These are phyloP conservation scores for Drosophila histrio DNA, from an alignment of 2,888 invertebrate species.

Conservation along the genomic window DNA sequence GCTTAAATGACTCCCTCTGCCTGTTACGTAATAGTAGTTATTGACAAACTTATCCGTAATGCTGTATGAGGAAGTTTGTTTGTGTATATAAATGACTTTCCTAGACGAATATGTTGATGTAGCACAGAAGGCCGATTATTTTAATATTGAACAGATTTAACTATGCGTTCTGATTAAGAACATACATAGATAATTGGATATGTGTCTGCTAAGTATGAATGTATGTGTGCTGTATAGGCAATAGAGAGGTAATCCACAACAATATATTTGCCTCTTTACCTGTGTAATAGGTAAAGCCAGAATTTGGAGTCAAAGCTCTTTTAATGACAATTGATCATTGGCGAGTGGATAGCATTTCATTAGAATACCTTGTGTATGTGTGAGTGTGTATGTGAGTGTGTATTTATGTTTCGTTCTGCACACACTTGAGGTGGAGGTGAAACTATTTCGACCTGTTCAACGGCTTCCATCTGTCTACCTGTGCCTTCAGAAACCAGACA, in stretches of 20 bases:
- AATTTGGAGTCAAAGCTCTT: constrained; percentile 81
- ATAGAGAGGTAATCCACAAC: constrained; percentile 15
- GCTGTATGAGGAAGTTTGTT: neutral
- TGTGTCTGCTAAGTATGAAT: neutral
- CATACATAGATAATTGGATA: neutral
- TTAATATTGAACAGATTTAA: neutral
- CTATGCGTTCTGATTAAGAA: constrained; percentile 6
- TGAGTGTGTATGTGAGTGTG: constrained; percentile 14
- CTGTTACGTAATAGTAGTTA: too few species aligned
- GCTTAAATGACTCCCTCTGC: too few species aligned
- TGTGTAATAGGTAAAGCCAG: constrained; percentile 38
- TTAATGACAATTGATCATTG: constrained; percentile 83
- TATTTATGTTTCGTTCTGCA: constrained; percentile 65
- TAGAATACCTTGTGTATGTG: constrained; percentile 67
- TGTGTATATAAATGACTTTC: neutral
- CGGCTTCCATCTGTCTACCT: constrained; percentile 74
- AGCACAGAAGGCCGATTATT: neutral
- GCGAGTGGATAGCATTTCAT: constrained; percentile 82
- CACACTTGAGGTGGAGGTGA: constrained; percentile 72
- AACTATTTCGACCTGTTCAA: constrained; percentile 78
- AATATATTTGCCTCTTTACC: constrained; percentile 19
- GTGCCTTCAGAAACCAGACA: constrained; percentile 67
- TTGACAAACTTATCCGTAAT: neutral
- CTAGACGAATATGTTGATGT: neutral
- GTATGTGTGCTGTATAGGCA: neutral